Percentiles rank a stretch among this genome's conserved stretches.
These are phyloP conservation scores for Pogona vitticeps DNA, from an alignment of 2,113 vertebrate genomes.

Conservation along the genomic window DNA sequence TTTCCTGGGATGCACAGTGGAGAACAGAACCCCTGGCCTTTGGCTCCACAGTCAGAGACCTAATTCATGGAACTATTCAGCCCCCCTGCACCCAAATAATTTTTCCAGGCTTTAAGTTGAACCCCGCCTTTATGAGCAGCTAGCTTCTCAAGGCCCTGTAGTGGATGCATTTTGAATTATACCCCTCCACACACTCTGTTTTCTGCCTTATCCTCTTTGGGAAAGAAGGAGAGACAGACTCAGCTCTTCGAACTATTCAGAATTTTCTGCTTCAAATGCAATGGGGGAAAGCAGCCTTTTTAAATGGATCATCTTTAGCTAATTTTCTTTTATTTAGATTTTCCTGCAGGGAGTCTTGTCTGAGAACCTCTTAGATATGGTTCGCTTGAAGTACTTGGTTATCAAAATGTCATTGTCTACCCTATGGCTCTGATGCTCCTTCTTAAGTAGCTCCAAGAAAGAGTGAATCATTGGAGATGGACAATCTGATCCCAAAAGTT, in stretches of 20 bases:
- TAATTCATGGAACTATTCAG: too few species aligned
- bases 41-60: too few species aligned
- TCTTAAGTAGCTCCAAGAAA: neutral
- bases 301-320: neutral
- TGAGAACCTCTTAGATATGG: neutral
- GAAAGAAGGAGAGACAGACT: too few species aligned
- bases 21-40: too few species aligned
- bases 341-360: neutral
- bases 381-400: slow-evolving; percentile 8
- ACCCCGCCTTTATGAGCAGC: neutral
- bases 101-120: too few species aligned
- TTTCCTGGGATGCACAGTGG: too few species aligned
- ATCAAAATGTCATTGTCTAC: slow-evolving; percentile 15
- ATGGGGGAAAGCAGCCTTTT: neutral
- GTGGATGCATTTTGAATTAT: neutral
- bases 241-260: neutral
- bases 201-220: neutral
- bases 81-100: too few species aligned
- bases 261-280: neutral
- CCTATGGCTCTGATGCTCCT: neutral
- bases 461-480: neutral
- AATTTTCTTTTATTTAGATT: neutral
- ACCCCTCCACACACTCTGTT: neutral
- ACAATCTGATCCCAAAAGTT: neutral
- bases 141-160: too few species aligned